Evolutionary conservation across 2,888 invertebrate genomes (phyloP), one percentile per base, ranked within the genome.

Genomic region (Sphaeridia pumilis): DNA sequence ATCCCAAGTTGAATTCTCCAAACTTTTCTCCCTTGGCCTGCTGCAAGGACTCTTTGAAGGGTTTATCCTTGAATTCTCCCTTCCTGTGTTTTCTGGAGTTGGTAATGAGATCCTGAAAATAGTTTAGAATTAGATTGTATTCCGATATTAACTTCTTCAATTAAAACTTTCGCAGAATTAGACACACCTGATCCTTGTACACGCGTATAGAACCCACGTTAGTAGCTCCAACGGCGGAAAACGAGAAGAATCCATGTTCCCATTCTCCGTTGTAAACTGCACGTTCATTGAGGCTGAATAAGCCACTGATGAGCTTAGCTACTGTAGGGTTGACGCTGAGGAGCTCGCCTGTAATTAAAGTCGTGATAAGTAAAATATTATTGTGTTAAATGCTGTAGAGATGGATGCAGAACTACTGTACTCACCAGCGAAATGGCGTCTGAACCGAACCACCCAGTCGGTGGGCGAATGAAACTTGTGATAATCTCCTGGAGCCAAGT

Each of bases 401-500:
- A n/a, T n/a, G n/a, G 20, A 27, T n/a, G n/a, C n/a, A n/a, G n/a
- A n/a, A n/a, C n/a, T n/a, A n/a, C n/a, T n/a, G n/a, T n/a, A 55
- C 60, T 80, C 79, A 67, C 95, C 97, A 60, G 87, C 83, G 70
- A 97, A 94, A 73, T 98, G 97, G 63, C 93, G 77, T 50, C 97
- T 75, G 65, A 86, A 82, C 1, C 75, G 74, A 0, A 94, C 84
- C 5, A 77, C 79, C 97, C 97, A 98, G 61, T 90, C 80, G 2
- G 87, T 75, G 0, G 87, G 87, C 0, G 93, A 90, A 70, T 94
- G 94, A 68, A 95, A 98, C 56, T 94, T 79, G 70, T 98, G 98
- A 72, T 98, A 98, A 71, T 98, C 95, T 1, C 97, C 98, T 0
- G 98, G 98, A 0, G 97, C 94, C 63, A 99, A 74, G 69, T 99